These are phyloP conservation scores for Sebastes diploproa DNA, from an alignment of 2,797 vertebrate genomes.

Conservation along the genomic window DNA sequence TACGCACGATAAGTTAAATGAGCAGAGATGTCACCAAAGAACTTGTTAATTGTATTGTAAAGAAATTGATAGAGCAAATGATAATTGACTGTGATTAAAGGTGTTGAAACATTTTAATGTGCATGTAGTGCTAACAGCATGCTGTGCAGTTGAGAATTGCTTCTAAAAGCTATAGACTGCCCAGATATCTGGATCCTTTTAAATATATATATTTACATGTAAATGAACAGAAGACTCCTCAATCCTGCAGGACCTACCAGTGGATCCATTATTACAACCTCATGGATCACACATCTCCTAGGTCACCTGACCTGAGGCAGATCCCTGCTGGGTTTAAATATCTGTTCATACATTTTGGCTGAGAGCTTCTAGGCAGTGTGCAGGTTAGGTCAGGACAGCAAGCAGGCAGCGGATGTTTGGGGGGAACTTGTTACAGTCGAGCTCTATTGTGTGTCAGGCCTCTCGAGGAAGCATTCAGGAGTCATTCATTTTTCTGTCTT, in stretches of 20 bases:
- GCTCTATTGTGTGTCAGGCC: background rate
- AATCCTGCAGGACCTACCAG: no score
- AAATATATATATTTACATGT: no score
- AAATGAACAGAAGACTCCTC: no score
- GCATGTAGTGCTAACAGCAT: background rate
- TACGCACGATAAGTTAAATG: background rate
- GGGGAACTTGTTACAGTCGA: background rate
- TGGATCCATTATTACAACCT: background rate
- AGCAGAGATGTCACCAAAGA: background rate
- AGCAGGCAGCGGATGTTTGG: background rate
- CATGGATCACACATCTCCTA: background rate
- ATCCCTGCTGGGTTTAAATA: conserved; percentile 1
- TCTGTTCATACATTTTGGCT: background rate
- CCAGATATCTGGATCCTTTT: no score
- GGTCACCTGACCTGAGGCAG: background rate
- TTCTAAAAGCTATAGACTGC: background rate
- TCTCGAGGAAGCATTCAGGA: background rate
- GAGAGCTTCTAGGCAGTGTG: background rate
- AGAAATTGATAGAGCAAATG: background rate
- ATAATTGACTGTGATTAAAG: background rate
- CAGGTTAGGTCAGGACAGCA: background rate
- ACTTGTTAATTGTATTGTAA: background rate
- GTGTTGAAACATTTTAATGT: background rate
- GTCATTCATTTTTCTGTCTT: background rate
- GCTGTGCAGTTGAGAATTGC: background rate